phyloP scores from a whole-genome alignment of 2,888 invertebrate genomes.

The Drosophila subquinaria region DNA sequence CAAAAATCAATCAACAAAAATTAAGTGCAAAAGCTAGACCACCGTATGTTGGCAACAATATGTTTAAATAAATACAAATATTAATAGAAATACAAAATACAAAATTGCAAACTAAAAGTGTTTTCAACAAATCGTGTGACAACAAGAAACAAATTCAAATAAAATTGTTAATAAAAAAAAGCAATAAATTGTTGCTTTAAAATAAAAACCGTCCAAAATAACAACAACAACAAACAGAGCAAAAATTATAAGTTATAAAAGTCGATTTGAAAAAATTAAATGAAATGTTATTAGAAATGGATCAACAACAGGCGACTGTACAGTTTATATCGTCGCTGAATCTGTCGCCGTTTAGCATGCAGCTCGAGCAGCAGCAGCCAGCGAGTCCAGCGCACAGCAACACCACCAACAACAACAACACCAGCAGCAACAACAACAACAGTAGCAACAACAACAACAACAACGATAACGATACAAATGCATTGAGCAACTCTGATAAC shows the following conservation, averaged over 20 bases:
- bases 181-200: slow-evolving; percentile 17
- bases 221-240: not conserved
- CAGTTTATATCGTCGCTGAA: slow-evolving; percentile 95
- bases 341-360: slow-evolving; percentile 94
- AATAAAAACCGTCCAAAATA: slow-evolving; percentile 54
- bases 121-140: not conserved
- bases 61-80: slow-evolving; percentile 23
- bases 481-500: slow-evolving; percentile 70
- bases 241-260: slow-evolving; percentile 13
- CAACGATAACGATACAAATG: slow-evolving; percentile 71
- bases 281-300: slow-evolving; percentile 93
- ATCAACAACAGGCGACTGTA: slow-evolving; percentile 92
- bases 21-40: slow-evolving; percentile 71
- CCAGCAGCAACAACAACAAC: slow-evolving; percentile 52
- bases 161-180: slow-evolving; percentile 3
- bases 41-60: slow-evolving; percentile 58
- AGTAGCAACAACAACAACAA: slow-evolving; percentile 67
- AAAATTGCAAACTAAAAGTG: slow-evolving; percentile 1
- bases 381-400: slow-evolving; percentile 86
- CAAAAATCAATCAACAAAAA: slow-evolving; percentile 49
- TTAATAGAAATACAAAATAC: slow-evolving; percentile 1
- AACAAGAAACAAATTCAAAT: slow-evolving; percentile 13
- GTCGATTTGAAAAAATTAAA: slow-evolving; percentile 41
- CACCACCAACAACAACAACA: slow-evolving; percentile 55
- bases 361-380: slow-evolving; percentile 88